Percentiles rank a stretch among this genome's conserved stretches.
Conservation (phyloP, 2,888 invertebrate species). For the Mechanitis mazaeus region DNA sequence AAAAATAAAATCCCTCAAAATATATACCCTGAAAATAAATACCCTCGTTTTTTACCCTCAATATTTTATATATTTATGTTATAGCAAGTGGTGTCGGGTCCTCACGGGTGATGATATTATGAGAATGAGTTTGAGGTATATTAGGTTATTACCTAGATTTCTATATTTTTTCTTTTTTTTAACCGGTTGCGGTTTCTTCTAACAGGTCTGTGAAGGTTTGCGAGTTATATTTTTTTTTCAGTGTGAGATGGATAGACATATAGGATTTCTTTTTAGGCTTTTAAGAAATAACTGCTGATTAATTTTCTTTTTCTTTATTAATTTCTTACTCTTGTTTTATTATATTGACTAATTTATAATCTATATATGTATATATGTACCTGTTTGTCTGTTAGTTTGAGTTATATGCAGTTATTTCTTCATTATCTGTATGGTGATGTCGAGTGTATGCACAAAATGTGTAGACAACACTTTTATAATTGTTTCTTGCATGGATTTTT, state of each 20-base stretch:
- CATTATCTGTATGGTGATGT: conserved; percentile 32
- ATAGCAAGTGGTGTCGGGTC: conserved; percentile 75
- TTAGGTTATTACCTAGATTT: conserved; percentile 25
- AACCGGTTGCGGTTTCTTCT: conserved; percentile 22
- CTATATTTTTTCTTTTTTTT: conserved; percentile 7
- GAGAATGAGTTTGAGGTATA: conserved; percentile 86
- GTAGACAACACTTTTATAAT: conserved; percentile 21
- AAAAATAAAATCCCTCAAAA: neutral
- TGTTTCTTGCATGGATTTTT: conserved; percentile 19
- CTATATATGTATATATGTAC: neutral
- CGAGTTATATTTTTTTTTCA: conserved; percentile 15
- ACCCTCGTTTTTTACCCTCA: conserved; percentile 1
- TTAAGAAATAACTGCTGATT: conserved; percentile 23
- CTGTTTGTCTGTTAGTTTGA: neutral
- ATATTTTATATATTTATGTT: conserved; percentile 42
- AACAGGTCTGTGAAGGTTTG: conserved; percentile 25
- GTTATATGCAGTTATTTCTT: conserved; percentile 28
- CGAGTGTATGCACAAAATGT: conserved; percentile 27
- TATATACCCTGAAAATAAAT: neutral
- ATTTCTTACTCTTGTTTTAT: conserved; percentile 10
- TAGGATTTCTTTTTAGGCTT: conserved; percentile 24
- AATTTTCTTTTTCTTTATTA: conserved; percentile 5
- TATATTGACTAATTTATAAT: conserved; percentile 3
- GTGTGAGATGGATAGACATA: conserved; percentile 16
- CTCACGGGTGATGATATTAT: conserved; percentile 86